Evolutionary conservation across 2,888 invertebrate genomes (phyloP).

Genomic region (Seladonia tumulorum): DNA sequence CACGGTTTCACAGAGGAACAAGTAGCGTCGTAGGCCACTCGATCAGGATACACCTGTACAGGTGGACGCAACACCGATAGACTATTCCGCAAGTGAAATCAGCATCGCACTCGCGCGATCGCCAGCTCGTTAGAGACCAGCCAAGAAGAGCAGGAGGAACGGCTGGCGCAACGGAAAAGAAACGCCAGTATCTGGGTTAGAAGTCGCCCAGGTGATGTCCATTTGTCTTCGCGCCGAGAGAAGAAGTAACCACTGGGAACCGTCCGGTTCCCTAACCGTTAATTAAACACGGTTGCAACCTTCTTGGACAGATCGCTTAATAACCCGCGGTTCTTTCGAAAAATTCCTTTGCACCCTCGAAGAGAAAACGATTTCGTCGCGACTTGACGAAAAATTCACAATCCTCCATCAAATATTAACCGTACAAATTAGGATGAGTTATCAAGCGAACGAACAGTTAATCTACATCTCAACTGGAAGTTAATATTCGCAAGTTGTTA

Average conservation of each 20-base stretch:
- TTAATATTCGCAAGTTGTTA: background rate
- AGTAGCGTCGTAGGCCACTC: background rate
- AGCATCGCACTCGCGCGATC: constrained; percentile 10
- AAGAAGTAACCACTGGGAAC: constrained; percentile 16
- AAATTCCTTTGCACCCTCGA: background rate
- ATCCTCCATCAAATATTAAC: background rate
- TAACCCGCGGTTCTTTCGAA: constrained; percentile 16
- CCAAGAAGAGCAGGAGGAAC: background rate
- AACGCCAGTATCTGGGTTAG: constrained; percentile 34
- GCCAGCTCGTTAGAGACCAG: background rate
- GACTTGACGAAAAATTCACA: background rate
- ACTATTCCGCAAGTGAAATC: constrained; percentile 26
- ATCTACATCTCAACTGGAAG: background rate
- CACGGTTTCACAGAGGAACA: background rate
- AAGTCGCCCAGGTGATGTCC: constrained; percentile 27
- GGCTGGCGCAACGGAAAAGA: constrained; percentile 19
- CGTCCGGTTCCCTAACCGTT: constrained; percentile 21
- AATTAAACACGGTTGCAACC: constrained; percentile 50
- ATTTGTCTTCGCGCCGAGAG: constrained; percentile 25
- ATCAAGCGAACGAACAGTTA: background rate
- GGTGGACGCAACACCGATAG: background rate
- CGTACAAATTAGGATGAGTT: background rate
- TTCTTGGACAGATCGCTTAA: constrained; percentile 46
- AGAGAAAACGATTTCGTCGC: background rate
- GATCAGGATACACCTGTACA: background rate